Percentiles rank a stretch among this genome's conserved stretches.
Conservation (phyloP, 2,113 vertebrate species). For the pig (Sus scrofa) region T2T-Sscrofa CM000825.6:67072001-67072500, state of each 20-base stretch:
- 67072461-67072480: background rate
- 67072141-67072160: background rate
- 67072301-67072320: background rate
- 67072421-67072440: background rate
- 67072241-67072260: background rate
- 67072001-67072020: background rate
- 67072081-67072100: no score
- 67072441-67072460: background rate
- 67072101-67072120: background rate
- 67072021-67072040: background rate
- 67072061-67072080: no score
- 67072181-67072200: background rate
- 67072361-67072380: background rate
- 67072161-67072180: background rate
- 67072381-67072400: no score
- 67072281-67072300: background rate
- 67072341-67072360: background rate
- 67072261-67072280: no score
- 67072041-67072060: no score
- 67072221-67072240: background rate
- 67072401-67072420: no score
- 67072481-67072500: background rate
- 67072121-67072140: background rate
- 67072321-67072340: background rate
- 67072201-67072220: background rate